These are phyloP conservation scores for Rhynchophorus ferrugineus DNA, from an alignment of 1,140 invertebrate species.

Conservation along the genomic window DNA sequence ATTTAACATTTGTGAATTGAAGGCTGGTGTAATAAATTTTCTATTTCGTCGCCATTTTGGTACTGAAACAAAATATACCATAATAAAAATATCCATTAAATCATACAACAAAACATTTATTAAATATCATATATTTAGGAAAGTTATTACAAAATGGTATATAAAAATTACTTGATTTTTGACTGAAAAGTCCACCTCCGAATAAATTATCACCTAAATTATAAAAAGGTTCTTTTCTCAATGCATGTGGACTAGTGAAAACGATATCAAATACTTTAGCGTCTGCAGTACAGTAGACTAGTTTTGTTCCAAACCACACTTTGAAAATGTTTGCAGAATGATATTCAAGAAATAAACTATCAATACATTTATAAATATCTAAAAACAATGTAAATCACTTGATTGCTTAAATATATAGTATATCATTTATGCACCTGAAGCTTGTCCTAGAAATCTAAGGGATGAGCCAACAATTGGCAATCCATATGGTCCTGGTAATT, in stretches of 20 bases:
- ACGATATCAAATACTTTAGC: neutral
- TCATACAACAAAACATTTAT: neutral
- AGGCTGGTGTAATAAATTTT: slow-evolving; percentile 65
- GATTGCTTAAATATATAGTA: too few relatives aligned
- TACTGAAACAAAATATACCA: slow-evolving; percentile 40
- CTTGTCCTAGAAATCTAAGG: slow-evolving; percentile 44
- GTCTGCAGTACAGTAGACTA: neutral
- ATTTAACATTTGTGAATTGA: slow-evolving; percentile 68
- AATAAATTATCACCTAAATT: neutral
- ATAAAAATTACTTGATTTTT: too few relatives aligned
- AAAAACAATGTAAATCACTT: too few relatives aligned
- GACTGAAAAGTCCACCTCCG: neutral
- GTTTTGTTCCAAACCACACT: neutral
- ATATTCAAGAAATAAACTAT: too few relatives aligned
- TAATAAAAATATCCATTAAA: neutral
- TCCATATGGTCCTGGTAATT: slow-evolving; percentile 45
- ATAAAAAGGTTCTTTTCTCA: neutral
- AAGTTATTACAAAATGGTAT: too few relatives aligned
- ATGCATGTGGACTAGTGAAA: neutral
- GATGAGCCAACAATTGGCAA: slow-evolving; percentile 53
- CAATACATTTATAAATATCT: too few relatives aligned
- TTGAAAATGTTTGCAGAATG: neutral
- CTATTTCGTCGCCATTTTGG: slow-evolving; percentile 60
- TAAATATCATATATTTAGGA: too few relatives aligned
- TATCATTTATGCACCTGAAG: slow-evolving; percentile 46